Conservation (phyloP, 92 coral and sea anemone genomes). For the Virgularia gustaviana region DNA sequence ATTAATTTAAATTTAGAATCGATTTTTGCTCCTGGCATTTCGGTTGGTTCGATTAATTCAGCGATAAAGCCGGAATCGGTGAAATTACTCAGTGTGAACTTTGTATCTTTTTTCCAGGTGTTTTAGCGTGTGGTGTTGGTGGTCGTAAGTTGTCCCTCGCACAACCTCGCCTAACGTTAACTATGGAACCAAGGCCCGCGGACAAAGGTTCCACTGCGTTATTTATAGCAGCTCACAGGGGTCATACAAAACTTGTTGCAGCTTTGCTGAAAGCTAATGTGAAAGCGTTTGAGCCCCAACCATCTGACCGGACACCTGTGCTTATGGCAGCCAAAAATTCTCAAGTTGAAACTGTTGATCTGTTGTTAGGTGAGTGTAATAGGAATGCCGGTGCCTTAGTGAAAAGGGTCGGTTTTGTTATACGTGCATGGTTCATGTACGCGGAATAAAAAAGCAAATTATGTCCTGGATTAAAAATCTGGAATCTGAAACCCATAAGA, state of each 20-base stretch:
- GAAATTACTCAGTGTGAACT: too few species aligned
- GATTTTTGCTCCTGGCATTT: too few species aligned
- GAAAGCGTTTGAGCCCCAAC: conserved; percentile 41
- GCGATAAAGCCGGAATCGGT: too few species aligned
- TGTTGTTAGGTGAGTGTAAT: conserved; percentile 78
- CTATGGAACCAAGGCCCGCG: conserved; percentile 20
- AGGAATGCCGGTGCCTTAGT: too few species aligned
- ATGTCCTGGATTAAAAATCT: too few species aligned
- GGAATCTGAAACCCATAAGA: too few species aligned
- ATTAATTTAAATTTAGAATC: too few species aligned
- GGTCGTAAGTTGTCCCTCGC: conserved; percentile 2
- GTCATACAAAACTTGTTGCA: conserved; percentile 57
- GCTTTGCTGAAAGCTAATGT: conserved; percentile 24
- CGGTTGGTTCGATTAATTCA: too few species aligned
- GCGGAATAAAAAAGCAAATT: too few species aligned
- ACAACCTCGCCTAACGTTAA: not conserved
- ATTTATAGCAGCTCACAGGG: conserved; percentile 79
- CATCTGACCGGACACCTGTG: conserved; percentile 84
- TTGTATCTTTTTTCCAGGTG: conserved; percentile 35
- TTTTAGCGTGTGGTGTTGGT: conserved; percentile 57
- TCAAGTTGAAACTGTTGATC: conserved; percentile 72
- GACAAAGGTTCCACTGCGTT: conserved; percentile 86
- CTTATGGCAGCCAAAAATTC: conserved; percentile 72
- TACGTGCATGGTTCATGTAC: too few species aligned
- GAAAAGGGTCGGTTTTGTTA: too few species aligned